Base-by-base conservation (phyloP, 2,113 vertebrate species). In the Nyctibius bracteatus region DNA sequence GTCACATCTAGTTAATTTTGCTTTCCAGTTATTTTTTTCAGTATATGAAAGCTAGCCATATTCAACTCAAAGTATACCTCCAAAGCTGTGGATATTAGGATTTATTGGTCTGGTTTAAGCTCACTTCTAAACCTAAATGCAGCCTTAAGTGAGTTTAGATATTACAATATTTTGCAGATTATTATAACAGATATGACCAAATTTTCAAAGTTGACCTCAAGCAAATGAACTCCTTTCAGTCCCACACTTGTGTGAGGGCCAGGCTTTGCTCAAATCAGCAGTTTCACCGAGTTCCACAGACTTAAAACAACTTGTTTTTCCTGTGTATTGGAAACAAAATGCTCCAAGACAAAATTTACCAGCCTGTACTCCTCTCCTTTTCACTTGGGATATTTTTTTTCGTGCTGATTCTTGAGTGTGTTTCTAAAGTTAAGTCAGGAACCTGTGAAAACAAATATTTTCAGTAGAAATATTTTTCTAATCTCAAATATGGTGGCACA, bases 391-490 rank as follows among this genome's bases (percentile, higher is more conserved):
- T 95, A 51, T 79, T 67, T 96, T 90, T 77, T 80, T 55, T 61
- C 7, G 6, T 71, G 30, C 23, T 91, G n/a, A 30, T 55, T 46
- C 70, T 77, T 82, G 61, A 90, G n/a, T 31, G 41, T 49, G 58
- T 86, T 96, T 83, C 52, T 65, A 39, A 41, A 72, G 49, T 39
- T 88, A 73, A 92, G 72, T 92, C 88, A 86, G 74, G 79, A 94
- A 92, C 5, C 65, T 31, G 37, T 75, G 39, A 96, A 97, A 96
- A 89, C 23, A 94, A 88, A 70, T 68, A 39, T 86, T 95, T 94
- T 70, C 73, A 39, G 27, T 75, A 70, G 19, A 94, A 92, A 92
- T 72, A 33, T 67, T 90, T 37, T 55, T 74, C 52, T 44, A 22
- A 85, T 78, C 14, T 73, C 58, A 93, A 44, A n/a, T 91, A 94